Evolutionary conservation across 2,888 invertebrate species (phyloP).

Genomic region (Hypsopygia costalis): DNA sequence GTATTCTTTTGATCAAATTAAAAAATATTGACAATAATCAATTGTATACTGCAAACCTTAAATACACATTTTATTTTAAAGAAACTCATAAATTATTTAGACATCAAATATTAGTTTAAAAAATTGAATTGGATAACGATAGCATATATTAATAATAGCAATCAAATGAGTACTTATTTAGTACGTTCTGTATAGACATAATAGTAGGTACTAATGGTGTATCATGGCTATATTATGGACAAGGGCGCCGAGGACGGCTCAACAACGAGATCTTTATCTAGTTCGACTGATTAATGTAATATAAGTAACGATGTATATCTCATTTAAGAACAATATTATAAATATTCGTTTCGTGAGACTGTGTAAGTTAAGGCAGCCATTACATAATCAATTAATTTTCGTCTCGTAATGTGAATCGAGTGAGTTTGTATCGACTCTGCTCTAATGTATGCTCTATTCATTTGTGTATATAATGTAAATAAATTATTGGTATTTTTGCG

Average conservation of each 20-base stretch:
- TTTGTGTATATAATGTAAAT: slow-evolving; percentile 62
- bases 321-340: slow-evolving; percentile 66
- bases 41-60: too few species aligned
- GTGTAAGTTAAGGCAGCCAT: slow-evolving; percentile 70
- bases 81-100: too few species aligned
- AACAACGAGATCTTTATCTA: slow-evolving; percentile 57
- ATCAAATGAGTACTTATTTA: too few species aligned
- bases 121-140: too few species aligned
- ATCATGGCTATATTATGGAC: too few species aligned
- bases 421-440: slow-evolving; percentile 9
- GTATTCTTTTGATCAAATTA: too few species aligned
- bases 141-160: too few species aligned
- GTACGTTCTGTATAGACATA: too few species aligned
- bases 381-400: slow-evolving; percentile 34
- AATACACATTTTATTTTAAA: too few species aligned
- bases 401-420: slow-evolving; percentile 7
- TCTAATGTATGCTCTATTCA: slow-evolving; percentile 4
- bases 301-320: slow-evolving; percentile 48
- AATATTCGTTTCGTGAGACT: slow-evolving; percentile 66
- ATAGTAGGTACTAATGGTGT: too few species aligned
- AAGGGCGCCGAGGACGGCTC: slow-evolving; percentile 34
- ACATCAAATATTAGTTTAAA: too few species aligned
- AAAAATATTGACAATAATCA: too few species aligned
- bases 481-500: slow-evolving; percentile 41
- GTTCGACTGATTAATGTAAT: slow-evolving; percentile 55